Conservation (phyloP, 1,140 invertebrate genomes). For the Dreissena rostriformis region DNA sequence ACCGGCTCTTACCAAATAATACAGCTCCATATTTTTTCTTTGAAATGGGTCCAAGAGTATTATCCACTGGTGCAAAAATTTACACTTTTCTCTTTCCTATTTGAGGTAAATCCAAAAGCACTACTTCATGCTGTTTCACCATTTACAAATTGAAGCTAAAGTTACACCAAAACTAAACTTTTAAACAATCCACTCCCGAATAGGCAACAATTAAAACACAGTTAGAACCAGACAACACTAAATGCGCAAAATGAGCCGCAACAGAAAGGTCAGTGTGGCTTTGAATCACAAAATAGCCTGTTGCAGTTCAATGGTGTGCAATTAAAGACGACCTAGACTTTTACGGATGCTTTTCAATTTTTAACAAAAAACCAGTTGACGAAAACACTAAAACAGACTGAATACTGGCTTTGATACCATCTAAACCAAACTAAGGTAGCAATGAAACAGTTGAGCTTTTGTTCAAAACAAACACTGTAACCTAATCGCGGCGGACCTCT, state of each 20-base stretch:
- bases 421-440: neutral
- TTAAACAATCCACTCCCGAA: no score
- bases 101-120: no score
- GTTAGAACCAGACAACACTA: no score
- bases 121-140: no score
- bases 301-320: conserved; percentile 41
- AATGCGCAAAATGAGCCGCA: no score
- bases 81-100: neutral
- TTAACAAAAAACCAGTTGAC: conserved; percentile 31
- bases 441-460: conserved; percentile 48
- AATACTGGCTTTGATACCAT: no score
- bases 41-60: neutral
- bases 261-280: no score
- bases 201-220: no score
- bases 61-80: neutral
- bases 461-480: conserved; percentile 25
- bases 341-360: conserved; percentile 50
- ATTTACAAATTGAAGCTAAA: no score
- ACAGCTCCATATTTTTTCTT: no score
- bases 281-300: neutral
- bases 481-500: neutral
- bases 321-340: conserved; percentile 41
- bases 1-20: no score
- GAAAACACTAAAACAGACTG: neutral
- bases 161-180: no score